These are phyloP conservation scores for Dolichotis patagonum DNA, from an alignment of 2,113 vertebrate genomes.

Conservation along the genomic window DNA sequence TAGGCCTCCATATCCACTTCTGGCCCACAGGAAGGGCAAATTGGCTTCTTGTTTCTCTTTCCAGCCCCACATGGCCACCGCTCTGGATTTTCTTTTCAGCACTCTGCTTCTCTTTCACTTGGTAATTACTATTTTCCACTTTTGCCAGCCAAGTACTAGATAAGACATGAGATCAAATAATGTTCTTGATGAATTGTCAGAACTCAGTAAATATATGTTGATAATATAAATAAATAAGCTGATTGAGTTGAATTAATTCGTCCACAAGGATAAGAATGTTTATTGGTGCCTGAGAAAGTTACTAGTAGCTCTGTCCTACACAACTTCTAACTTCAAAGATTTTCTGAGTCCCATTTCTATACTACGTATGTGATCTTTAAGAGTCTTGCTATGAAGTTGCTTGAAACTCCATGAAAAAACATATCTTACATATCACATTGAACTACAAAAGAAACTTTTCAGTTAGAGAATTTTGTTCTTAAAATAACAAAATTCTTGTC, in stretches of 20 bases:
- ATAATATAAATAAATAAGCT: constrained; percentile 12
- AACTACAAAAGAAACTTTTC: constrained; percentile 58
- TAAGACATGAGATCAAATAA: neutral
- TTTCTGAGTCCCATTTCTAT: constrained; percentile 36
- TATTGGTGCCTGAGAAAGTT: neutral
- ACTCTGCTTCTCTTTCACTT: constrained; percentile 15
- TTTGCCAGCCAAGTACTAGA: neutral
- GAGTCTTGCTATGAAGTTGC: neutral
- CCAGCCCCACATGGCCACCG: too few relatives aligned
- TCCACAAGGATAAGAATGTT: neutral
- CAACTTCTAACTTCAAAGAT: constrained; percentile 30
- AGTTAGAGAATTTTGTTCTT: constrained; percentile 59
- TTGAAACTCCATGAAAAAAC: constrained; percentile 25
- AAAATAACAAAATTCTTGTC: constrained; percentile 68
- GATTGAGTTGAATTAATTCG: neutral
- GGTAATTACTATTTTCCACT: neutral
- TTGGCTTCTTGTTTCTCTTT: too few relatives aligned
- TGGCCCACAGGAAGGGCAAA: too few relatives aligned
- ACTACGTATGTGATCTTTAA: constrained; percentile 54
- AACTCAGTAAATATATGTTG: neutral
- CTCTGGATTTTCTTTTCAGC: neutral
- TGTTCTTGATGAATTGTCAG: neutral
- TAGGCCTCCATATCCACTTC: too few relatives aligned
- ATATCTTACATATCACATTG: constrained; percentile 44
- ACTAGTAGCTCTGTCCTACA: neutral